Conservation (phyloP, 37 sponge, comb jelly and placozoan genomes). For the Spongia lamella region DNA sequence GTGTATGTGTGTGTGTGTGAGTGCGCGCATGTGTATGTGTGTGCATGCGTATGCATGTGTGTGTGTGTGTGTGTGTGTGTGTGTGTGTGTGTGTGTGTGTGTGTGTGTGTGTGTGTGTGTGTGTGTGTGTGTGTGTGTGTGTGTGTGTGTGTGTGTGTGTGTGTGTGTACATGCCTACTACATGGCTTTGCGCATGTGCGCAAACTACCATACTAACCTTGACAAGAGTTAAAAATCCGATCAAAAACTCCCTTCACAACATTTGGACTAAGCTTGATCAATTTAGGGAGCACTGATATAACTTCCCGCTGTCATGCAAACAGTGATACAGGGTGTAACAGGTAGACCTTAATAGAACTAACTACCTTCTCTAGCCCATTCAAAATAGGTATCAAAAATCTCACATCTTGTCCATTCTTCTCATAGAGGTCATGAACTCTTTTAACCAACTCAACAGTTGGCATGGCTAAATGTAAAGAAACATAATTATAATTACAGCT, state of each 20-base stretch:
- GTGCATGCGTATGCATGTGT: no score
- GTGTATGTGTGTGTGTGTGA: no score
- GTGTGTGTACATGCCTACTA: no score
- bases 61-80: background rate
- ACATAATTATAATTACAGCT: no score
- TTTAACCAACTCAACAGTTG: constrained; percentile 75
- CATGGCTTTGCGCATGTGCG: background rate
- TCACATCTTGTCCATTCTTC: constrained; percentile 76
- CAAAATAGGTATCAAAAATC: constrained; percentile 92
- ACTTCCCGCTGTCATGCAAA: constrained; percentile 73
- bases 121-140: background rate
- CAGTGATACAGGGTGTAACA: background rate
- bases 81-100: background rate
- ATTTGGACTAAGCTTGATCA: constrained; percentile 79
- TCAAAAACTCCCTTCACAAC: constrained; percentile 89
- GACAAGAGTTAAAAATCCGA: constrained; percentile 64
- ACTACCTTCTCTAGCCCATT: constrained; percentile 90
- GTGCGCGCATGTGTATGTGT: background rate
- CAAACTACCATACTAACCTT: constrained; percentile 31
- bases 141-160: background rate
- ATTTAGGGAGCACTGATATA: constrained; percentile 81
- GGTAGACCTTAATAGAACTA: background rate
- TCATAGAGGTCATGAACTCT: constrained; percentile 83
- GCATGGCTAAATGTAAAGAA: constrained; percentile 46
- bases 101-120: background rate